Conservation (phyloP, 2,797 vertebrate species). For the Ispidina picta region DNA sequence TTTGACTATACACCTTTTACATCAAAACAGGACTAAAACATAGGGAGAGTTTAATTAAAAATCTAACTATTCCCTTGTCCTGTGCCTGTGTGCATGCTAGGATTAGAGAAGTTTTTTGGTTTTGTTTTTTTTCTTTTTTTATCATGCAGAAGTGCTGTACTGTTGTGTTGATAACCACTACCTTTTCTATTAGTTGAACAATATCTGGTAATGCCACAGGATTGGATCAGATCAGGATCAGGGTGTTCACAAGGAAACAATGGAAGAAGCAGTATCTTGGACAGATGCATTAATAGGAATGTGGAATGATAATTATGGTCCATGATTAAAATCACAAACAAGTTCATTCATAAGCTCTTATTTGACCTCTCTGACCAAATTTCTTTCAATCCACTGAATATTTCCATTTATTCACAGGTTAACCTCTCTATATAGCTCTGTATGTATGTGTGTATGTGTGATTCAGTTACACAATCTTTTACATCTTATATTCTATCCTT, state of each 20-base stretch:
- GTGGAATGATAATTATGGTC: neutral
- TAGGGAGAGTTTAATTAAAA: conserved; percentile 65
- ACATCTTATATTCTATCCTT: too few species aligned
- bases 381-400: too few species aligned
- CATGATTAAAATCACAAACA: neutral
- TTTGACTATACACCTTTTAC: conserved; percentile 39
- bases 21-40: neutral
- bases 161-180: neutral
- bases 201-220: neutral
- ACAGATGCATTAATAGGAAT: neutral
- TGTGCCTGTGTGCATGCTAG: neutral
- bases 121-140: neutral
- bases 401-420: too few species aligned
- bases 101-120: neutral
- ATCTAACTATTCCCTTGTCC: conserved; percentile 15
- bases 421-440: too few species aligned
- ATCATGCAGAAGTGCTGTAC: neutral
- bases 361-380: neutral
- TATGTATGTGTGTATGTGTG: too few species aligned
- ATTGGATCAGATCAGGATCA: neutral
- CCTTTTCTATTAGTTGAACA: neutral
- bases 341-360: neutral
- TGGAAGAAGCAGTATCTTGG: neutral
- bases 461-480: too few species aligned
- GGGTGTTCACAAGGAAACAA: neutral